Evolutionary conservation across 1,140 invertebrate genomes (phyloP).

Genomic region (Spodoptera litura): DNA sequence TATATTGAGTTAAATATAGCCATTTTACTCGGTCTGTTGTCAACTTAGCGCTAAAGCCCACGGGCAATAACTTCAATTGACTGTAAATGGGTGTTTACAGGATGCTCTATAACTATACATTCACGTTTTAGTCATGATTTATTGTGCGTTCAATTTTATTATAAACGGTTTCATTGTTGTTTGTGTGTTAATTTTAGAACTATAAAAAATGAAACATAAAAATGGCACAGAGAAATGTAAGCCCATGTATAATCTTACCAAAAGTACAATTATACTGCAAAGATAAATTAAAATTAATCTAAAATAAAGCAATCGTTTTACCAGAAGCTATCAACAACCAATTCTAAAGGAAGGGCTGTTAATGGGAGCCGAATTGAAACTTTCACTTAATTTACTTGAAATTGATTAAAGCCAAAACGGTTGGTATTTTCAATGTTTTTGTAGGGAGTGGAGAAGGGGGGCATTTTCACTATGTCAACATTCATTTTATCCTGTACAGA

Average conservation of each 20-base stretch:
- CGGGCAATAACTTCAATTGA: background rate
- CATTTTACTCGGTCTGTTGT: background rate
- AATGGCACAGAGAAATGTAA: too few relatives aligned
- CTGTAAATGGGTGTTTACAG: too few relatives aligned
- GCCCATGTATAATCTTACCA: too few relatives aligned
- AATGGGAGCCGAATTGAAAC: constrained; percentile 65
- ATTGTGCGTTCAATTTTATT: too few relatives aligned
- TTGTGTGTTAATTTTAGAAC: too few relatives aligned
- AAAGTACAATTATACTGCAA: too few relatives aligned
- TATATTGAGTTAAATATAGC: background rate
- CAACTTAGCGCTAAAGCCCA: constrained; percentile 2
- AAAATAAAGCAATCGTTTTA: constrained; percentile 43
- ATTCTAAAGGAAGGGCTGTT: constrained; percentile 42
- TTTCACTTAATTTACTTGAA: constrained; percentile 64
- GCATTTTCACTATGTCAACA: background rate
- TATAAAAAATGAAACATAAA: too few relatives aligned
- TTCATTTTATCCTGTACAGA: too few relatives aligned
- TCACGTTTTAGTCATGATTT: too few relatives aligned
- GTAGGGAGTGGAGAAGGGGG: background rate
- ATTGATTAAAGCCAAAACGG: constrained; percentile 66
- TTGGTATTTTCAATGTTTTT: constrained; percentile 30
- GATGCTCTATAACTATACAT: too few relatives aligned
- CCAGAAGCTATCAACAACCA: constrained; percentile 45
- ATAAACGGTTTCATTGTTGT: too few relatives aligned
- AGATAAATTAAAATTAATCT: background rate